phyloP scores from a whole-genome alignment of 2,797 vertebrate genomes.

The Coluber constrictor region DNA sequence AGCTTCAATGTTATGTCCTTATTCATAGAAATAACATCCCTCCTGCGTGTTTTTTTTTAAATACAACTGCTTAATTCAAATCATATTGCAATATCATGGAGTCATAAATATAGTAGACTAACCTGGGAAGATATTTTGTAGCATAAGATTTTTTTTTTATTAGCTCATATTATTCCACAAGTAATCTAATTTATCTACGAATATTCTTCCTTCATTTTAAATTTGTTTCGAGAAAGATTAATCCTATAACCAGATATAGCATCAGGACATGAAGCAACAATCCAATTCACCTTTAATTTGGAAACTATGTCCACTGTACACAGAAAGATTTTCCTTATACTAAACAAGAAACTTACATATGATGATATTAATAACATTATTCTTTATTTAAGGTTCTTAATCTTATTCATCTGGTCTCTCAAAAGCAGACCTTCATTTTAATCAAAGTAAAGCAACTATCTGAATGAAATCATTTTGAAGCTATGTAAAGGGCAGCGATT shows the following conservation, averaged over 20 bases:
- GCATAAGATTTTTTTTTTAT: too few relatives aligned
- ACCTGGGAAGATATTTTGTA: not conserved
- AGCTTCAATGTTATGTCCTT: not conserved
- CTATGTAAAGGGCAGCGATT: not conserved
- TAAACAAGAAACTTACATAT: not conserved
- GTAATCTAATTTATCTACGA: not conserved
- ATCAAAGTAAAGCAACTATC: not conserved
- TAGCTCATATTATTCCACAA: not conserved
- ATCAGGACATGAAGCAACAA: not conserved
- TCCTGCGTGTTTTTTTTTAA: not conserved
- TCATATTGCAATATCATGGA: not conserved
- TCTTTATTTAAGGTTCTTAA: not conserved
- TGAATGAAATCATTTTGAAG: not conserved
- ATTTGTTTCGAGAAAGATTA: not conserved
- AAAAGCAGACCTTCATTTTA: not conserved
- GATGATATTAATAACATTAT: not conserved
- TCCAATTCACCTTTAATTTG: not conserved
- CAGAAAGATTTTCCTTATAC: not conserved
- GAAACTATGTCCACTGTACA: not conserved
- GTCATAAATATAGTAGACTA: not conserved
- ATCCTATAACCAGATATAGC: not conserved
- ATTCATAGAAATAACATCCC: not conserved
- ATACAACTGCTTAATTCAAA: not conserved
- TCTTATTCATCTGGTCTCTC: not conserved
- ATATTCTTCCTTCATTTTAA: not conserved